A percentile compares a stretch with the other conserved stretches of the same genome.
Evolutionary conservation across 2,797 vertebrate genomes (phyloP).

Genomic region (Bradypodion ventrale): DNA sequence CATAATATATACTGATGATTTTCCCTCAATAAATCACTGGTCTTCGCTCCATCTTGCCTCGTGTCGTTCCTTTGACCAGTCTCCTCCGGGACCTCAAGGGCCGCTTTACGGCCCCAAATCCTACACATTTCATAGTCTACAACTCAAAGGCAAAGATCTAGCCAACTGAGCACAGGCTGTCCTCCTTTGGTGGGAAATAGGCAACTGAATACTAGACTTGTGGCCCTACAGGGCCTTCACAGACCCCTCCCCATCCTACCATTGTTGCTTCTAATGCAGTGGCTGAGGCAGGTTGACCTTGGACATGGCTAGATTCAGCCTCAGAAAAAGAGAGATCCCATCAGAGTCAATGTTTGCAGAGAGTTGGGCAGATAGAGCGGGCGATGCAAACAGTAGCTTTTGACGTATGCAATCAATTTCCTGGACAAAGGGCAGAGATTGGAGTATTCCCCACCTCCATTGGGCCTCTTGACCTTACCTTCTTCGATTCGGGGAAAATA

Average conservation of each 20-base stretch:
- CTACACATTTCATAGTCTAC: neutral
- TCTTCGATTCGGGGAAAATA: neutral
- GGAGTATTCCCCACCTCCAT: neutral
- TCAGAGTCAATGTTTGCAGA: slow-evolving; percentile 24
- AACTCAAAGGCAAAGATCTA: neutral
- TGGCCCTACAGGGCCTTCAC: neutral
- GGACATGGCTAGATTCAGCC: neutral
- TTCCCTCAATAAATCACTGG: no score
- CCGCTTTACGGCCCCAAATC: no score
- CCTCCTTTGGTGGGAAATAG: neutral
- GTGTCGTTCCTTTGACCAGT: no score
- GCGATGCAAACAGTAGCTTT: neutral
- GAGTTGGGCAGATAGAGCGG: neutral
- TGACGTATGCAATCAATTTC: neutral
- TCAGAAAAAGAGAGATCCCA: neutral
- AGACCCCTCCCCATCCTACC: neutral
- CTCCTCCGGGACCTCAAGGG: no score
- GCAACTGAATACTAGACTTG: neutral
- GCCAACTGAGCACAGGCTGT: neutral
- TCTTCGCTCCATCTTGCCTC: no score
- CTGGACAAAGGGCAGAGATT: slow-evolving; percentile 7
- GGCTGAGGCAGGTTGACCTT: neutral
- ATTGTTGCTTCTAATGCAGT: neutral
- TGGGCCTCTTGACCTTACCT: neutral
- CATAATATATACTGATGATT: no score